phyloP scores from a whole-genome alignment of 2,113 vertebrate species.

The Megalops atlanticus region DNA sequence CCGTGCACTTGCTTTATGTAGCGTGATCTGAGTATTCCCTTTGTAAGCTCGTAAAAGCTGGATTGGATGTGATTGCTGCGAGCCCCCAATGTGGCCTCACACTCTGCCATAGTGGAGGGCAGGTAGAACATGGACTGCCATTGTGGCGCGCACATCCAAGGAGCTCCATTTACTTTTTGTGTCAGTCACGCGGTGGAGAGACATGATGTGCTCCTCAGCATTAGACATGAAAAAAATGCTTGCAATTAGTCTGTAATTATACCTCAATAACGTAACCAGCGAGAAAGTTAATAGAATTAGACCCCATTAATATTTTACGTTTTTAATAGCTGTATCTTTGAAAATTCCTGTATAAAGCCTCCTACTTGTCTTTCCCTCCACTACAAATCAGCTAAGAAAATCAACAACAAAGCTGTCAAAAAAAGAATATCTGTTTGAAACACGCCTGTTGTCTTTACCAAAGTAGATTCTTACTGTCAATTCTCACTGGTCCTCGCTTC shows the following conservation, averaged over 20 bases:
- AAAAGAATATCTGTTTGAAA: conserved; percentile 49
- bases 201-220: not conserved
- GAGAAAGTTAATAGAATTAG: not conserved
- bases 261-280: not conserved
- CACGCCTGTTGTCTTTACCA: conserved; percentile 37
- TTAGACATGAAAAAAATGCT: not conserved
- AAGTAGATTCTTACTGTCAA: not conserved
- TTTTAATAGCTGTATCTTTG: not conserved
- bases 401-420: not conserved
- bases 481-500: not conserved
- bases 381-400: not conserved
- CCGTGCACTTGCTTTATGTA: not conserved
- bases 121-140: no score
- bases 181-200: not conserved
- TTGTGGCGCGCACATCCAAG: not conserved
- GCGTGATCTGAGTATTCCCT: no score
- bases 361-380: not conserved
- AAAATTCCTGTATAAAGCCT: not conserved
- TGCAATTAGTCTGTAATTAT: not conserved
- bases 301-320: not conserved
- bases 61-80: no score
- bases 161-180: not conserved
- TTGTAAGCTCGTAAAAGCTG: no score
- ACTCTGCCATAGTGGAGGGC: not conserved
- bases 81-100: no score